Evolutionary conservation across 1,140 invertebrate genomes (phyloP), one percentile per base, ranked within the genome.

Genomic region (Scaptomyza graminum): DNA sequence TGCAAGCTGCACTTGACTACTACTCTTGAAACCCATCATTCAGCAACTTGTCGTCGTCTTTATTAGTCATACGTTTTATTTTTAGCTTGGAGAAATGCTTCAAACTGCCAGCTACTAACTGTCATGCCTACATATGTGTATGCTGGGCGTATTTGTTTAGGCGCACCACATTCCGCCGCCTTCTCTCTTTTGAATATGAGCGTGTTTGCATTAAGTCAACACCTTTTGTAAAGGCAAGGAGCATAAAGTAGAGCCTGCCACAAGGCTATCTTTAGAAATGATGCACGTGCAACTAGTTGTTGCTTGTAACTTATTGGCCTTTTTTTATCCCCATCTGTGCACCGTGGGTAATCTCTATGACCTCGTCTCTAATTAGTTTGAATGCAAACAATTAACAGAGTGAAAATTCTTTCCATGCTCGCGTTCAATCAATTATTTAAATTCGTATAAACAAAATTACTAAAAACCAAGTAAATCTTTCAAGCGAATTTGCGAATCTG

Each of bases 11-110:
- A 34, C 31, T 34, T 84, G 80, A 85, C 76, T 84, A 55, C 67
- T 55, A 76, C 80, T n/a, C 76, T 84, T 84, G 76, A 64, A 76
- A 76, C 79, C 65, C 76, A 72, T 73, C 59, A 62, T 50, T 66
- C 65, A 68, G 52, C 52, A 12, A 44, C 52, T 41, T 60, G 69
- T 66, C 46, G 47, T 28, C 46, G 54, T 41, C 37, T 41, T 5
- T 41, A 41, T 41, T 12, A 12, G 37, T 39, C 37, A 12, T 39
- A 12, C 3, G 12, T n/a, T n/a, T 34, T 18, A 57, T 65, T 65
- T 66, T 56, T 59, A 51, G 51, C 52, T 55, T 62, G 62, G 61
- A 55, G 54, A 72, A 68, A 64, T 60, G 50, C 60, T 49, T 54
- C 37, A 75, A 76, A 46, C 65, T 56, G 76, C 66, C 60, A 46